Evolutionary conservation across 2,797 vertebrate species (phyloP).

Genomic region (Hephaestus fuliginosus): DNA sequence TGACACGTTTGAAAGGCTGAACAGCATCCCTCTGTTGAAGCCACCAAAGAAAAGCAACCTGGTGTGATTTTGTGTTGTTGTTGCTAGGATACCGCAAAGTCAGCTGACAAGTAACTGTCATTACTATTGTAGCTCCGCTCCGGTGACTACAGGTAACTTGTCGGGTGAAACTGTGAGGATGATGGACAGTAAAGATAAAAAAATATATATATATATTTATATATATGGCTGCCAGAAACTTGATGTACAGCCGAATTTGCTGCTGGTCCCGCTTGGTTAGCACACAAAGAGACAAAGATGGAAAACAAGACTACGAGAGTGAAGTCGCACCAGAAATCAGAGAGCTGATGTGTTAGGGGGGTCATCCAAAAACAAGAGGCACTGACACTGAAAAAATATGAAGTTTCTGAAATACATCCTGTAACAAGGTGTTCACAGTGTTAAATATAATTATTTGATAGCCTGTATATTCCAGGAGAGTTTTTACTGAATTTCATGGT

Average conservation of each 20-base stretch:
- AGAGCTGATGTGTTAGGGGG: neutral
- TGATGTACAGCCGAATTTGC: neutral
- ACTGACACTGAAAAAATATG: neutral
- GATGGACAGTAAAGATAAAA: neutral
- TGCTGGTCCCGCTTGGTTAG: neutral
- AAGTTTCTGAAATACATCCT: neutral
- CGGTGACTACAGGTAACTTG: neutral
- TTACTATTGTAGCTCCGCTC: conserved; percentile 8
- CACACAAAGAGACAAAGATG: neutral
- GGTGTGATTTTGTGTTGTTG: conserved; percentile 35
- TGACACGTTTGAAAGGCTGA: conserved; percentile 8
- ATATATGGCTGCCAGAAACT: neutral
- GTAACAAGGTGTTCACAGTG: neutral
- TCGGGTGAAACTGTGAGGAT: too few species aligned
- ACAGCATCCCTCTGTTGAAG: conserved; percentile 12
- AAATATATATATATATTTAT: too few species aligned
- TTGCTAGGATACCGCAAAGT: conserved; percentile 56
- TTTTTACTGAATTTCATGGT: neutral
- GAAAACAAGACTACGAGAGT: neutral
- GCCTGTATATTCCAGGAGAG: too few species aligned
- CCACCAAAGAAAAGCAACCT: conserved; percentile 11
- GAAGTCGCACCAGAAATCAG: neutral
- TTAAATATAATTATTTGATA: neutral
- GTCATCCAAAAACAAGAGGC: neutral
- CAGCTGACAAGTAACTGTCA: conserved; percentile 17